Percentiles rank a stretch among this genome's conserved stretches.
Evolutionary conservation across 2,888 invertebrate genomes (phyloP).

Genomic region (Brenthis hecate): DNA sequence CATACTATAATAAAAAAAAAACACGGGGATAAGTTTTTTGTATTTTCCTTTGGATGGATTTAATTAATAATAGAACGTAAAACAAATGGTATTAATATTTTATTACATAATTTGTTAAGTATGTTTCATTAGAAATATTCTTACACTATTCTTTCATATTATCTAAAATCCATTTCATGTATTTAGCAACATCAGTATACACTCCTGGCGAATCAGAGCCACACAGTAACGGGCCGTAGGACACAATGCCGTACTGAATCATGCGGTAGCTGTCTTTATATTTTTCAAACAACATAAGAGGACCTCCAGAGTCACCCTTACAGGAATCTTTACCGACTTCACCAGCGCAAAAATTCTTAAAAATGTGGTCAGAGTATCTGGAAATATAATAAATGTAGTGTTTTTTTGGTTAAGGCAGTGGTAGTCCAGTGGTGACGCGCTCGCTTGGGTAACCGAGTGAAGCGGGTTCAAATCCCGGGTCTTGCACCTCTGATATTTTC

Average conservation of each 20-base stretch:
- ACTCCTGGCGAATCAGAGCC: slow-evolving; percentile 59
- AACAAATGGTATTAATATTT: no score
- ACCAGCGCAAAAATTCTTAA: slow-evolving; percentile 61
- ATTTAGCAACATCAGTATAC: slow-evolving; percentile 65
- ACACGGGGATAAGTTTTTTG: no score
- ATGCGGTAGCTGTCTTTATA: slow-evolving; percentile 33
- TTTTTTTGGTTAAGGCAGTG: not conserved
- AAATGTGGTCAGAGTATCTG: not conserved
- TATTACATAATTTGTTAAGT: no score
- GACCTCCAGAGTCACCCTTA: slow-evolving; percentile 86
- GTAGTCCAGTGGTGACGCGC: no score
- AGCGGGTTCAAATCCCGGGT: no score
- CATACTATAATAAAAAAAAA: no score
- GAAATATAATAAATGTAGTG: not conserved
- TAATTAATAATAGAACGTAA: no score
- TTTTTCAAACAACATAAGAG: slow-evolving; percentile 65
- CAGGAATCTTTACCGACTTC: slow-evolving; percentile 81
- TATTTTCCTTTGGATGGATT: no score
- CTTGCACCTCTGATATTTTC: no score
- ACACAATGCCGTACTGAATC: slow-evolving; percentile 52
- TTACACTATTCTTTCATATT: slow-evolving; percentile 36
- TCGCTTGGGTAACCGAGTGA: no score
- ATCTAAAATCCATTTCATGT: slow-evolving; percentile 62
- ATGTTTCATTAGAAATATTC: no score
- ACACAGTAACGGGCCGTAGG: slow-evolving; percentile 46